A percentile compares a stretch with the other conserved stretches of the same genome.
Conservation (phyloP, 2,888 invertebrate genomes). For the Leptarthrus brevirostris region DNA sequence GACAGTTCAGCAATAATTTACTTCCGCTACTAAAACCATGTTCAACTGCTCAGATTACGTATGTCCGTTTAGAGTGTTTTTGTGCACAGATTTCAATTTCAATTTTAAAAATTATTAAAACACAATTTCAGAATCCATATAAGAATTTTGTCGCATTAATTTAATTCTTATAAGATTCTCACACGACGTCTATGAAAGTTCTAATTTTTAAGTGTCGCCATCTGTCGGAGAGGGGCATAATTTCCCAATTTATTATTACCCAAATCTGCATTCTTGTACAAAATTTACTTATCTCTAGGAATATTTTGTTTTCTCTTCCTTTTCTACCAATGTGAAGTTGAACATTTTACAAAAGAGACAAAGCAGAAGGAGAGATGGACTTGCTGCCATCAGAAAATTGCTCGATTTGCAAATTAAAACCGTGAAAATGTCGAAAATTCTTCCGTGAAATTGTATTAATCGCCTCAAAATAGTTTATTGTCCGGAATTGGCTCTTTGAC, state of each 20-base stretch:
- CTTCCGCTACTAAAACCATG: too few relatives aligned
- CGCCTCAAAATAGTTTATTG: background rate
- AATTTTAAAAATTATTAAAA: too few relatives aligned
- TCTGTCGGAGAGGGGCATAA: background rate
- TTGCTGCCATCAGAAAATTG: slow-evolving; percentile 1
- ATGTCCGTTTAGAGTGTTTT: too few relatives aligned
- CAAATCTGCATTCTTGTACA: background rate
- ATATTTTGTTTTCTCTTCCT: background rate
- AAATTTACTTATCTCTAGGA: background rate
- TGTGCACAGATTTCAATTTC: too few relatives aligned
- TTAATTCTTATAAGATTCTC: too few relatives aligned
- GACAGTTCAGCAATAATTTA: too few relatives aligned
- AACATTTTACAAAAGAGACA: slow-evolving; percentile 12
- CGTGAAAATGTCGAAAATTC: slow-evolving; percentile 5
- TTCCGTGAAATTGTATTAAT: background rate
- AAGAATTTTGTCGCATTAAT: too few relatives aligned
- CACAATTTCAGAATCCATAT: too few relatives aligned
- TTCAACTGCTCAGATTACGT: too few relatives aligned
- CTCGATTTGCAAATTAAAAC: slow-evolving; percentile 8
- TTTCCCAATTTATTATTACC: background rate
- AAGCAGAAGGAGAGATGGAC: slow-evolving; percentile 20
- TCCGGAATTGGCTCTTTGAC: background rate
- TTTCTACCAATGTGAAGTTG: slow-evolving; percentile 24
- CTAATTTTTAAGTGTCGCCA: too few relatives aligned
- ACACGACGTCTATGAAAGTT: too few relatives aligned